Conservation (phyloP, 2,113 vertebrate genomes). For the Craseonycteris thonglongyai region DNA sequence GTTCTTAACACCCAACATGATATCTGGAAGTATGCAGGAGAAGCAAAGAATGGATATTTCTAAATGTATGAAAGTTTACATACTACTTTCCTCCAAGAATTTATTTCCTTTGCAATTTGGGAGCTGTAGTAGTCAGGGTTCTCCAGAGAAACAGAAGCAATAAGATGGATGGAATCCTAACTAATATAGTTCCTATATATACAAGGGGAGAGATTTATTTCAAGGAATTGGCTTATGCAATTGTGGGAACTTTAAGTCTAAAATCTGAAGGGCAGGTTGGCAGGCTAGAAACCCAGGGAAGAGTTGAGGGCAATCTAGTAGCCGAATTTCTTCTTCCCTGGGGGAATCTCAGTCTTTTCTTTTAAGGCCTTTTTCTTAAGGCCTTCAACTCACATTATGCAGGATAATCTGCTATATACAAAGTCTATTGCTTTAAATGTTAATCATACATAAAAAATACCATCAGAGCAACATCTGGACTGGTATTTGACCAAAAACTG, state of each 20-base stretch:
- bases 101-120: neutral
- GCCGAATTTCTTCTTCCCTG: neutral
- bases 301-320: neutral
- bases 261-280: neutral
- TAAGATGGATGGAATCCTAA: neutral
- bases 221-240: neutral
- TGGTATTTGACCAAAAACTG: neutral
- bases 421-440: neutral
- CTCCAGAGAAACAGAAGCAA: neutral
- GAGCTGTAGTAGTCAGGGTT: neutral
- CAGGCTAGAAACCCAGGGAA: neutral
- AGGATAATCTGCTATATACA: neutral
- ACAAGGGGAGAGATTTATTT: neutral
- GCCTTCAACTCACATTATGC: neutral
- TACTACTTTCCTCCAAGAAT: slow-evolving; percentile 6
- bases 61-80: neutral
- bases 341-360: neutral
- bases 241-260: neutral
- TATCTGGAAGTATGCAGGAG: neutral
- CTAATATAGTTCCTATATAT: neutral
- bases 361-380: neutral
- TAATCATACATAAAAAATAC: neutral
- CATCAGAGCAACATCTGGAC: neutral
- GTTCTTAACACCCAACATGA: neutral
- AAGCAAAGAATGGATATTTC: neutral